Evolutionary conservation across 2,888 invertebrate genomes (phyloP).

Genomic region (Orthonychiurus folsomi): DNA sequence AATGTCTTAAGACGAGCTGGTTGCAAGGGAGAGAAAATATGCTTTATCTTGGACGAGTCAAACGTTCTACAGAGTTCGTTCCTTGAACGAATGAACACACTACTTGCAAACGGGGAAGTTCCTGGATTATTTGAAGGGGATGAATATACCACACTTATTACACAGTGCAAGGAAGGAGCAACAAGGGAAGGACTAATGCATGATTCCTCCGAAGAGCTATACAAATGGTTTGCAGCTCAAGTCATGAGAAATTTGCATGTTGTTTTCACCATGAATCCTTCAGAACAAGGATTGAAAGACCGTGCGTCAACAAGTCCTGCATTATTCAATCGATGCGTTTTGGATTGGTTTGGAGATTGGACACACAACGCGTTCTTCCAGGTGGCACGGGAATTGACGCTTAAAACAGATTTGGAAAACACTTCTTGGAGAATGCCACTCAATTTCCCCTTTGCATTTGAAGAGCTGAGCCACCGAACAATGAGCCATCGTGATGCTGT

Average conservation of each 20-base stretch:
- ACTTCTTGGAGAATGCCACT: constrained; percentile 72
- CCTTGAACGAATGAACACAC: constrained; percentile 97
- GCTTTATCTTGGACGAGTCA: constrained; percentile 97
- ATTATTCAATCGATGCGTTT: constrained; percentile 94
- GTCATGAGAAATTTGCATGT: constrained; percentile 99
- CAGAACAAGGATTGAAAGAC: constrained; percentile 94
- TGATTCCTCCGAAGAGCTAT: constrained; percentile 95
- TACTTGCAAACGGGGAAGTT: constrained; percentile 97
- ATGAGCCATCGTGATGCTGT: constrained; percentile 89
- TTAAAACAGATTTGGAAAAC: constrained; percentile 84
- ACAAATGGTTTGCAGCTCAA: constrained; percentile 99
- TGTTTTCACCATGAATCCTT: constrained; percentile 99
- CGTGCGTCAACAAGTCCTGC: constrained; percentile 98
- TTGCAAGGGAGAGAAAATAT: constrained; percentile 95
- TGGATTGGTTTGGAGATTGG: constrained; percentile 99
- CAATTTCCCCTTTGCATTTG: constrained; percentile 80
- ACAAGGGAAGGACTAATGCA: constrained; percentile 96
- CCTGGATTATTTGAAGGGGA: constrained; percentile 90
- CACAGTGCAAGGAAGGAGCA: constrained; percentile 98
- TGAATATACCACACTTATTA: constrained; percentile 97
- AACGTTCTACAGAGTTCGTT: constrained; percentile 98
- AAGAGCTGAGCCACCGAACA: constrained; percentile 52
- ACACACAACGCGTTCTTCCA: constrained; percentile 88
- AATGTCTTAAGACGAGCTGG: constrained; percentile 75
- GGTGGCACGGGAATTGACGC: constrained; percentile 93